phyloP scores from a whole-genome alignment of 2,797 vertebrate genomes.

The Adelosebastes latens region DNA sequence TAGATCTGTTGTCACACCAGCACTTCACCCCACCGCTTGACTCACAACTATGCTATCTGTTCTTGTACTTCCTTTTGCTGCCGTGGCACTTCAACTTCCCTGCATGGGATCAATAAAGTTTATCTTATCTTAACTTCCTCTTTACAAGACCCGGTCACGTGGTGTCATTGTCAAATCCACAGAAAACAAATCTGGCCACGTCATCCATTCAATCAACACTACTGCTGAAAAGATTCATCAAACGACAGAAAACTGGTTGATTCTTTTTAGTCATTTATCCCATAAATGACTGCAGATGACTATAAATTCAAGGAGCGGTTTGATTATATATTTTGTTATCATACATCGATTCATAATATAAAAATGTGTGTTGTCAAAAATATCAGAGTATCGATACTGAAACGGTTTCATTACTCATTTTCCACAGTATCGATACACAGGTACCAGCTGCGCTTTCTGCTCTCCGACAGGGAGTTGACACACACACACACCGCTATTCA shows the following conservation, averaged over 20 bases:
- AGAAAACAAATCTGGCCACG: not conserved
- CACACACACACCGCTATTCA: no score
- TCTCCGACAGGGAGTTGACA: no score
- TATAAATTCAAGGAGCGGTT: not conserved
- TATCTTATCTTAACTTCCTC: constrained; percentile 9
- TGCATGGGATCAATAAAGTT: constrained; percentile 2
- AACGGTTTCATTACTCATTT: no score
- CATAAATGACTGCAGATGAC: not conserved
- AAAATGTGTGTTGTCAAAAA: not conserved
- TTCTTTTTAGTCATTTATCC: not conserved
- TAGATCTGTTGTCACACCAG: not conserved
- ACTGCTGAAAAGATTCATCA: not conserved
- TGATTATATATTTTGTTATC: not conserved
- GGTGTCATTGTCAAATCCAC: not conserved
- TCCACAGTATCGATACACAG: no score
- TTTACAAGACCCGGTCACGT: not conserved
- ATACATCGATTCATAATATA: not conserved
- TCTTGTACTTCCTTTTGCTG: constrained; percentile 7
- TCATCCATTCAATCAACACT: not conserved
- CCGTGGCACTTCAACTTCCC: constrained; percentile 2
- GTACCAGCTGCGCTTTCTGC: no score
- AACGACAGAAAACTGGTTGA: not conserved
- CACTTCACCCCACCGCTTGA: not conserved
- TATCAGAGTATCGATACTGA: no score
- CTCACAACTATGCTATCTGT: not conserved